Conservation (phyloP, 2,797 vertebrate genomes). For the Chromobotia macracanthus region DNA sequence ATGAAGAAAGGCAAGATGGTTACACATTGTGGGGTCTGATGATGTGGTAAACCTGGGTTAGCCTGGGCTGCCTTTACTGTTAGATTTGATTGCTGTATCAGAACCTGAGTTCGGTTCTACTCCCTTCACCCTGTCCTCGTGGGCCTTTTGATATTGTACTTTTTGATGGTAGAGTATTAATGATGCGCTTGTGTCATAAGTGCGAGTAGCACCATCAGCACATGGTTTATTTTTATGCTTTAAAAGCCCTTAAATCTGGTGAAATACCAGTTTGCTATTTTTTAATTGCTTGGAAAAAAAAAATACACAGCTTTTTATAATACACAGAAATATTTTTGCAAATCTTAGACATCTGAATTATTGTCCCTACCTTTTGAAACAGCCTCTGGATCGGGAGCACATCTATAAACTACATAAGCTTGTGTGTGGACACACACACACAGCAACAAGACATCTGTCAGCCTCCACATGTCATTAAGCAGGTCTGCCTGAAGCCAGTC, state of each 20-base stretch:
- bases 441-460: slow-evolving; percentile 58
- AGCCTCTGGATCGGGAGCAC: neutral
- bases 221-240: no score
- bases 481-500: slow-evolving; percentile 54
- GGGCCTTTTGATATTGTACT: neutral
- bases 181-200: neutral
- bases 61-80: neutral
- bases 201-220: neutral
- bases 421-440: no score
- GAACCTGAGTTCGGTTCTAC: neutral
- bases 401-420: slow-evolving; percentile 1
- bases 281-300: no score
- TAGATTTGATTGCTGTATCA: neutral
- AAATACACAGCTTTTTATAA: no score
- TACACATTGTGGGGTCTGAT: slow-evolving; percentile 8
- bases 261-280: no score
- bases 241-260: no score
- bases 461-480: slow-evolving; percentile 56
- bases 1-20: neutral
- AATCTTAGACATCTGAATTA: neutral
- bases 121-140: neutral
- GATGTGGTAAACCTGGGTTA: neutral
- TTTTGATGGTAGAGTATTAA: no score
- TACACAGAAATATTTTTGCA: no score
- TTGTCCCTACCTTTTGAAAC: neutral